Base-by-base conservation (phyloP, 2,113 vertebrate genomes). In the Hyla sarda region DNA sequence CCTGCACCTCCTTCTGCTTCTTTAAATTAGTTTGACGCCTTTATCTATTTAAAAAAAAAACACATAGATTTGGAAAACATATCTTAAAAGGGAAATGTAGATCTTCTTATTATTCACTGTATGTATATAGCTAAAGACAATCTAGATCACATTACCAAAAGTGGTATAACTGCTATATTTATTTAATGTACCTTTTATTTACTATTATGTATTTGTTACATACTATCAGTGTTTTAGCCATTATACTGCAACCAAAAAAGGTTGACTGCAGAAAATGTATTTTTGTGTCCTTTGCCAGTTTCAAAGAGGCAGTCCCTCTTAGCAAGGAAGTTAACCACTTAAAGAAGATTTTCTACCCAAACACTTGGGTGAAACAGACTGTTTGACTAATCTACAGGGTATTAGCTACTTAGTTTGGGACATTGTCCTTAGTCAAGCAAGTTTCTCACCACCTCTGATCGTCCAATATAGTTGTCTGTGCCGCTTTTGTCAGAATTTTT, bases 1-100 rank as follows among this genome's bases (percentile, higher is more conserved):
- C 98, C 98, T 0, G 96, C 97, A 0, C 95, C 93, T 0, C 93
- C 96, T 0, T 83, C 95, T 0, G 86, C 94, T 8, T 91, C 96
- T 25, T 92, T 90, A 90, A 95, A 92, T 30, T 96, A 96, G 90
- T 34, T 87, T 13, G 89, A 87, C 77, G 67, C 88, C 13, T 91
- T 94, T 90, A 92, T 73, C 73, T 87, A 92, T 47, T 90, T 60
- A 90, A 74, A 47, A 28, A 19, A 41, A 72, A 71, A 28, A 76
- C 17, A 92, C 87, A 87, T 89, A 60, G 58, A 87, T 89, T 0
- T 67, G 37, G 12, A 65, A 69, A 0, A n/a, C 45, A 34, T 65
- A 21, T 85, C 78, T 1, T 48, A 52, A 69, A 1, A 2, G 88
- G 76, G 87, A 69, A 85, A 87, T 74, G 83, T 69, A 85, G 4